Evolutionary conservation across 2,113 vertebrate species (phyloP).

Genomic region (Menidia beryllina): DNA sequence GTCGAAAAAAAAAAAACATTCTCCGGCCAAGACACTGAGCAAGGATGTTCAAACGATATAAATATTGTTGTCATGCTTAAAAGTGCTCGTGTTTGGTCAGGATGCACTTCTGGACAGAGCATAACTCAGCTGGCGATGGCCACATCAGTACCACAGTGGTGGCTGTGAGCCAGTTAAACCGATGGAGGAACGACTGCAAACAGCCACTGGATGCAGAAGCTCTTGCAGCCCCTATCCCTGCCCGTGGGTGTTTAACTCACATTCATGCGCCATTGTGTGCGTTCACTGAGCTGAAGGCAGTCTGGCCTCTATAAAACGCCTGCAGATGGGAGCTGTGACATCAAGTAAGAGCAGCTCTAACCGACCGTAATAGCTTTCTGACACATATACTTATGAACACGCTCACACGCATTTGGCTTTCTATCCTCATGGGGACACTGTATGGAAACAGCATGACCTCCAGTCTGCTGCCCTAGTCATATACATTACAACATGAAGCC

Average conservation of each 20-base stretch:
- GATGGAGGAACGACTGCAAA: slow-evolving; percentile 35
- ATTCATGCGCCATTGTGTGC: slow-evolving; percentile 32
- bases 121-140: slow-evolving; percentile 35
- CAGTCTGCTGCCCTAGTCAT: not conserved
- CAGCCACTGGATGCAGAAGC: slow-evolving; percentile 18
- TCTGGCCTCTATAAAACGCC: slow-evolving; percentile 41
- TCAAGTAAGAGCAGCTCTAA: slow-evolving; percentile 62
- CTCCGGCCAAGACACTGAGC: too few species aligned
- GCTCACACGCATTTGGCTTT: slow-evolving; percentile 9
- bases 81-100: slow-evolving; percentile 23
- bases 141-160: slow-evolving; percentile 38
- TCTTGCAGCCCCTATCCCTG: slow-evolving; percentile 25
- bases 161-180: slow-evolving; percentile 7
- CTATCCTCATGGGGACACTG: not conserved
- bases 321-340: slow-evolving; percentile 58
- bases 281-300: slow-evolving; percentile 42
- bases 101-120: slow-evolving; percentile 38
- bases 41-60: not conserved
- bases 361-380: slow-evolving; percentile 48
- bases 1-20: too few species aligned
- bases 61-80: not conserved
- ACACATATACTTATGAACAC: slow-evolving; percentile 47
- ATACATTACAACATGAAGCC: not conserved
- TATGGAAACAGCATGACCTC: not conserved
- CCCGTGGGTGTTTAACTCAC: slow-evolving; percentile 19